Conservation (phyloP, 2,888 invertebrate species). For the Stenurella melanura region DNA sequence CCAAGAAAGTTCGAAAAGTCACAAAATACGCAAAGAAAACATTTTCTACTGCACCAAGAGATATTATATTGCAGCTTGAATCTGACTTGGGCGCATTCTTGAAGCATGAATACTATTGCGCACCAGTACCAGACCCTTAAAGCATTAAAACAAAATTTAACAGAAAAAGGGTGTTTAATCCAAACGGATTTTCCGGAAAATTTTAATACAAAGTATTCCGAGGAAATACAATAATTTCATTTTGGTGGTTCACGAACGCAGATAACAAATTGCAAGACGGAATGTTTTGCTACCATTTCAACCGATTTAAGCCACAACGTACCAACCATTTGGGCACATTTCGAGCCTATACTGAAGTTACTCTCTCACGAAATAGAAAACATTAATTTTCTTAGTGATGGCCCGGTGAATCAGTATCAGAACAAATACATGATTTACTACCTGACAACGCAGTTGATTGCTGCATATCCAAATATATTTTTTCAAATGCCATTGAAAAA, state of each 20-base stretch:
- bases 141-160: no score
- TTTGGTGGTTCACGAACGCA: constrained; percentile 62
- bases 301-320: neutral
- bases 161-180: constrained; percentile 55
- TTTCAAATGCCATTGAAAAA: neutral
- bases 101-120: no score
- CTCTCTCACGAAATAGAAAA: neutral
- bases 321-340: neutral
- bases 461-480: neutral
- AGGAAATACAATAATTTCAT: constrained; percentile 68
- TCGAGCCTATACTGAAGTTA: neutral
- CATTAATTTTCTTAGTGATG: constrained; percentile 6
- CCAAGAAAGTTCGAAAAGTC: no score
- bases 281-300: neutral
- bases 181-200: constrained; percentile 69
- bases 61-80: no score
- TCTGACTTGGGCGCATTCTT: no score
- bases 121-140: no score
- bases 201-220: constrained; percentile 52
- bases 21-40: no score
- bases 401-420: neutral
- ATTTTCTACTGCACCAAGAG: no score
- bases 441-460: neutral
- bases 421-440: constrained; percentile 1
- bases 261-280: constrained; percentile 42